These are phyloP conservation scores for Carollia perspicillata DNA, from an alignment of 2,113 vertebrate species.

Conservation along the genomic window DNA sequence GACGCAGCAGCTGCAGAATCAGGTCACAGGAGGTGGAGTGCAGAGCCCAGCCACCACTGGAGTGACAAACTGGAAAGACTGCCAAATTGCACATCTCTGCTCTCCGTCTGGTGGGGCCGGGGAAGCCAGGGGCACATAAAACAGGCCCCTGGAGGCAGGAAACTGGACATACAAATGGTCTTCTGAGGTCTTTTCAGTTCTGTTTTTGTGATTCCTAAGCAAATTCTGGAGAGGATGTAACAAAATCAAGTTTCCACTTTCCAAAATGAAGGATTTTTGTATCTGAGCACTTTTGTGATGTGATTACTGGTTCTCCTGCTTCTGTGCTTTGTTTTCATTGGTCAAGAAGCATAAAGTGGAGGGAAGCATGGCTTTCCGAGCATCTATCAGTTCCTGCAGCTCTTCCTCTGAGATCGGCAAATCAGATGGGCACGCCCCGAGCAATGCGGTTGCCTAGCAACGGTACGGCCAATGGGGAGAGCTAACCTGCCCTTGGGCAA, in stretches of 20 bases:
- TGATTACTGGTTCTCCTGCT: neutral
- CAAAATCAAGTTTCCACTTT: constrained; percentile 36
- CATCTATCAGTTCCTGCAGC: constrained; percentile 63
- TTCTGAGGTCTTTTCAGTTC: neutral
- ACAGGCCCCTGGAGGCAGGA: neutral
- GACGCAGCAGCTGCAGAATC: neutral
- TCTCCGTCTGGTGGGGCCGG: neutral
- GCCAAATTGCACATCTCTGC: neutral
- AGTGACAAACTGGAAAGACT: neutral
- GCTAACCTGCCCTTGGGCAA: neutral
- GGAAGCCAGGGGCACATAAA: neutral
- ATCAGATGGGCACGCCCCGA: constrained; percentile 49
- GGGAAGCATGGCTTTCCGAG: constrained; percentile 44
- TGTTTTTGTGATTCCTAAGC: constrained; percentile 47
- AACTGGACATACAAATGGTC: neutral
- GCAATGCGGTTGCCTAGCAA: neutral
- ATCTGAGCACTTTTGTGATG: neutral
- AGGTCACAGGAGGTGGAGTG: neutral
- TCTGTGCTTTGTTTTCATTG: constrained; percentile 57
- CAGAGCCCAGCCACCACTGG: neutral
- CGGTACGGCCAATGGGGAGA: neutral
- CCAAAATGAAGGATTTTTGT: constrained; percentile 34
- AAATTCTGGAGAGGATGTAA: constrained; percentile 22
- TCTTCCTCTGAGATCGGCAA: constrained; percentile 34
- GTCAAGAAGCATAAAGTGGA: constrained; percentile 60